Conservation (phyloP, 92 coral and sea anemone species). For the Epizoanthus fatuus region DNA sequence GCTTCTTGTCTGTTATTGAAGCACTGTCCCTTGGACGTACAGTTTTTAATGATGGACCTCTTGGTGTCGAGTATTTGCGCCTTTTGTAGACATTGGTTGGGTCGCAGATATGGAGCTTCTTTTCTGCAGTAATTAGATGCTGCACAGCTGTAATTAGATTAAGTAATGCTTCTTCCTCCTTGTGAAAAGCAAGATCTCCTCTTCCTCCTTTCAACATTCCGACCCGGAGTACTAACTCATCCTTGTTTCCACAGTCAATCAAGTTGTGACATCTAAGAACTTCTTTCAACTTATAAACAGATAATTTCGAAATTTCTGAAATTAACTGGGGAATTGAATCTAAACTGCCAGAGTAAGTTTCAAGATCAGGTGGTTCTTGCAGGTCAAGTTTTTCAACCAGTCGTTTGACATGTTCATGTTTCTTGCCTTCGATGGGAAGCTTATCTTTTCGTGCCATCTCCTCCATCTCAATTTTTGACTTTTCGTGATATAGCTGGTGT, state of each 20-base stretch:
- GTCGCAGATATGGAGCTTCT: conserved; percentile 37
- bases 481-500: conserved; percentile 45
- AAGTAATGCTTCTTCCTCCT: conserved; percentile 55
- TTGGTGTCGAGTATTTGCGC: conserved; percentile 37
- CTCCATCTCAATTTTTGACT: conserved; percentile 58
- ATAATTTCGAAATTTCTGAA: conserved; percentile 65
- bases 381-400: conserved; percentile 42
- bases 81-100: conserved; percentile 47
- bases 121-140: conserved; percentile 40
- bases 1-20: conserved; percentile 24
- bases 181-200: conserved; percentile 57
- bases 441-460: conserved; percentile 48
- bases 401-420: conserved; percentile 55
- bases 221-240: conserved; percentile 68
- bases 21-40: conserved; percentile 60
- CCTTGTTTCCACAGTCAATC: conserved; percentile 77
- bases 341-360: conserved; percentile 58
- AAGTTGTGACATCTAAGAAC: conserved; percentile 69
- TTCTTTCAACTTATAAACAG: conserved; percentile 60
- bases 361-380: conserved; percentile 61
- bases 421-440: conserved; percentile 65
- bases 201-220: conserved; percentile 72
- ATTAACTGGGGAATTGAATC: conserved; percentile 46
- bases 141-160: conserved; percentile 50
- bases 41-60: conserved; percentile 26